A percentile compares a stretch with the other conserved stretches of the same genome.
Evolutionary conservation across 2,888 invertebrate species (phyloP).

Genomic region (Tigriopus californicus): DNA sequence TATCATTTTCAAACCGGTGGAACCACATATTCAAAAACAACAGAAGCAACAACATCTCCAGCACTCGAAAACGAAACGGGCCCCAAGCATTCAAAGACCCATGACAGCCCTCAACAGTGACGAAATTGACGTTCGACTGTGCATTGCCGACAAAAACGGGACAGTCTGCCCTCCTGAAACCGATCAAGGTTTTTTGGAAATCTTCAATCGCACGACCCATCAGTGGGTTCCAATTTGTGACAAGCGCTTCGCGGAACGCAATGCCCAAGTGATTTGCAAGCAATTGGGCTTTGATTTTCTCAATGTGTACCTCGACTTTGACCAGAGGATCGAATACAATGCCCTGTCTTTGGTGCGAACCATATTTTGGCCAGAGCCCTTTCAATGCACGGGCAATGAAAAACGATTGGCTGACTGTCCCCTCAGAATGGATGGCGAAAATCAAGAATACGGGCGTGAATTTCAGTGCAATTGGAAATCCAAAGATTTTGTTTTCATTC

Average conservation of each 20-base stretch:
- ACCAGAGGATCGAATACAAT: slow-evolving; percentile 67
- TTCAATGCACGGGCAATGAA: slow-evolving; percentile 39
- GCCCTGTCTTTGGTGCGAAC: slow-evolving; percentile 67
- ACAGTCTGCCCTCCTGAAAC: not conserved
- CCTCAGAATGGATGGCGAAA: slow-evolving; percentile 53
- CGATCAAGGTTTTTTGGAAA: slow-evolving; percentile 63
- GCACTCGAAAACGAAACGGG: not conserved
- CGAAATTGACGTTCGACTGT: slow-evolving; percentile 19
- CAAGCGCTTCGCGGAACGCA: slow-evolving; percentile 78
- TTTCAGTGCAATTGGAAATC: slow-evolving; percentile 76
- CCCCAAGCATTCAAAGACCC: not conserved
- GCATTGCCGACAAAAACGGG: slow-evolving; percentile 18
- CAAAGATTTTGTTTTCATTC: slow-evolving; percentile 68
- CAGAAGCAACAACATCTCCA: not conserved
- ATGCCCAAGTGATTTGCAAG: slow-evolving; percentile 87
- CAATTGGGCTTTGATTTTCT: slow-evolving; percentile 74
- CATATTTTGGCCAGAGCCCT: slow-evolving; percentile 86
- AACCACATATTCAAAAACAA: slow-evolving; percentile 1
- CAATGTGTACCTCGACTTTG: slow-evolving; percentile 70
- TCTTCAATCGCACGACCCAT: slow-evolving; percentile 79
- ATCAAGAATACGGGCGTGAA: slow-evolving; percentile 57
- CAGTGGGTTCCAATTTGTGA: slow-evolving; percentile 97
- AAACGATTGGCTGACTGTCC: slow-evolving; percentile 29
- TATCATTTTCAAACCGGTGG: slow-evolving; percentile 22
- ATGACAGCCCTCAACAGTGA: not conserved